Percentiles rank a stretch among this genome's conserved stretches.
Conservation (phyloP, 2,797 vertebrate genomes). For the Cichlasoma orientale region DNA sequence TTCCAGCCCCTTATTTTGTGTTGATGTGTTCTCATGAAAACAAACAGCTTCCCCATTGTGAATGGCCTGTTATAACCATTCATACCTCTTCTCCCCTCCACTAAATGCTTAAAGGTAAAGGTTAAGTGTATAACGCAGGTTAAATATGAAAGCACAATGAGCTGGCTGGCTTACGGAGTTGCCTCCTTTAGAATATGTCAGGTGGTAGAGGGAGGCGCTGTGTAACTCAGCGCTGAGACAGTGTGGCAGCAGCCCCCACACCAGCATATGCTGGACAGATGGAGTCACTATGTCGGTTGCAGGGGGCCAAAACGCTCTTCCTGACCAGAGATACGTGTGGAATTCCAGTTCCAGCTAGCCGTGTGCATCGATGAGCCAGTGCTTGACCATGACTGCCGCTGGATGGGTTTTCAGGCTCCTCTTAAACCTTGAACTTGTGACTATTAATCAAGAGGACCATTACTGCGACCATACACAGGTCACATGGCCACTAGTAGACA, state of each 20-base stretch:
- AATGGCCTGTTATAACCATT: slow-evolving; percentile 46
- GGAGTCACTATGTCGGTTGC: slow-evolving; percentile 66
- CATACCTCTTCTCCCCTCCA: slow-evolving; percentile 20
- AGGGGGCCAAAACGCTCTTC: slow-evolving; percentile 57
- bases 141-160: slow-evolving; percentile 74
- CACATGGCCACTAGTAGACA: background rate
- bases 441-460: slow-evolving; percentile 43
- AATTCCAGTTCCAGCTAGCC: slow-evolving; percentile 45
- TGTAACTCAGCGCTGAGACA: slow-evolving; percentile 62
- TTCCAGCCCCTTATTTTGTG: slow-evolving; percentile 71
- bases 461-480: slow-evolving; percentile 37
- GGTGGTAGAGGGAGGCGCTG: slow-evolving; percentile 43
- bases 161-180: slow-evolving; percentile 60
- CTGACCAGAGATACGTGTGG: slow-evolving; percentile 61
- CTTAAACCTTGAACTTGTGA: slow-evolving; percentile 28
- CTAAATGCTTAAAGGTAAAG: slow-evolving; percentile 76
- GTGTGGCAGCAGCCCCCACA: slow-evolving; percentile 57
- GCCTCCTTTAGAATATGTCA: slow-evolving; percentile 72
- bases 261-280: slow-evolving; percentile 65
- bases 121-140: slow-evolving; percentile 76
- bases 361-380: slow-evolving; percentile 35
- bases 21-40: slow-evolving; percentile 72
- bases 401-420: slow-evolving; percentile 28
- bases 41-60: slow-evolving; percentile 56
- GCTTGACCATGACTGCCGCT: slow-evolving; percentile 35